Conservation (phyloP, 2,113 vertebrate species). For the Centrocercus urophasianus region DNA sequence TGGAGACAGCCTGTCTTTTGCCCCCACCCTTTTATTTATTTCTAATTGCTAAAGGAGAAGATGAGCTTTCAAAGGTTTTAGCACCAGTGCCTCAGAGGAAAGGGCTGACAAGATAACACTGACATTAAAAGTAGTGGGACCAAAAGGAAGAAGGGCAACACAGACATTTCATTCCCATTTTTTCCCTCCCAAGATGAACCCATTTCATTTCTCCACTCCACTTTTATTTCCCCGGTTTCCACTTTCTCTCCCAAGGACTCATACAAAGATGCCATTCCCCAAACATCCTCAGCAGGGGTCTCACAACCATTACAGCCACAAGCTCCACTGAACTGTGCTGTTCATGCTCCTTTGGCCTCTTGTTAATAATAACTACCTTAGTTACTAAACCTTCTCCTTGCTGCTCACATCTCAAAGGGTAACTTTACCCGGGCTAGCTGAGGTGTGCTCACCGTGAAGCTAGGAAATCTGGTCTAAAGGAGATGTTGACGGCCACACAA, state of each 20-base stretch:
- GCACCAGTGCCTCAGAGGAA: slow-evolving; percentile 9
- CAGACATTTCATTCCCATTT: not conserved
- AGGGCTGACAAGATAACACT: not conserved
- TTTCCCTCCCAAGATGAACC: slow-evolving; percentile 9
- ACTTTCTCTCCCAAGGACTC: not conserved
- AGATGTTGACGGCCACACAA: not conserved
- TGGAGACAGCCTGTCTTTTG: slow-evolving; percentile 53
- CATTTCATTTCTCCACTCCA: not conserved
- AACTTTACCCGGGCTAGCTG: not conserved
- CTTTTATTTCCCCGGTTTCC: not conserved
- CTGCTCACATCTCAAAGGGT: not conserved
- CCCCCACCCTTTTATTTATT: not conserved
- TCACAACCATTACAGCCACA: not conserved
- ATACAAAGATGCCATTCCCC: not conserved
- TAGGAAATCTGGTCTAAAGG: not conserved
- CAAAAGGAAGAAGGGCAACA: not conserved
- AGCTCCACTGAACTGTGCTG: not conserved
- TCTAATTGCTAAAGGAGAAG: not conserved
- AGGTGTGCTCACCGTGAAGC: rapidly evolving
- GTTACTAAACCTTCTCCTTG: not conserved
- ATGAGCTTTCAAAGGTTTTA: slow-evolving; percentile 52
- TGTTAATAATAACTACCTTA: not conserved
- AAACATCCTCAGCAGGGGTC: not conserved
- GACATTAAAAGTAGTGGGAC: not conserved
- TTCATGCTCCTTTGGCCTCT: not conserved